phyloP scores from a whole-genome alignment of 2,888 invertebrate genomes.

The Lasioglossum marginatum region DNA sequence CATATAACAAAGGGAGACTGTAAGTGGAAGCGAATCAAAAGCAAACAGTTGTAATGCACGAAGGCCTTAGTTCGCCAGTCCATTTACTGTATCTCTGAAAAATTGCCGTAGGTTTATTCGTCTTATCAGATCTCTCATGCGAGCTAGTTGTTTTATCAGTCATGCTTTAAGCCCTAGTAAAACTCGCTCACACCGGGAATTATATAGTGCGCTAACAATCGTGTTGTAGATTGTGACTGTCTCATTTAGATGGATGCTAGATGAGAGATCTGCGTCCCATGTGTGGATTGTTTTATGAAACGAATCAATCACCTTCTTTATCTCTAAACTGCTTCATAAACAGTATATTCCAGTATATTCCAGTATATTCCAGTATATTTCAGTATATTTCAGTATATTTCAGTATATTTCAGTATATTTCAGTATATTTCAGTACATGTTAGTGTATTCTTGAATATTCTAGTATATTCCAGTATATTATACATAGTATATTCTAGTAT shows the following conservation, averaged over 20 bases:
- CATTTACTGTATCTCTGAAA: constrained; percentile 31
- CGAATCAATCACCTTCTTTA: not conserved
- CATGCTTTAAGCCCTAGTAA: constrained; percentile 29
- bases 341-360: no score
- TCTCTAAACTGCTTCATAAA: not conserved
- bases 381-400: no score
- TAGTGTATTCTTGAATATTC: no score
- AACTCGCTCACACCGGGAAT: constrained; percentile 22
- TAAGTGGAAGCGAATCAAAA: not conserved
- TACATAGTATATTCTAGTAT: no score
- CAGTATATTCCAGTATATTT: no score
- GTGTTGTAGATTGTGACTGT: constrained; percentile 30
- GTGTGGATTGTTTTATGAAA: not conserved
- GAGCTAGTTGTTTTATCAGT: constrained; percentile 37
- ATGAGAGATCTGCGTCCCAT: not conserved
- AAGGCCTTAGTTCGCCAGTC: constrained; percentile 11
- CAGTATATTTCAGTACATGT: no score
- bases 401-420: no score
- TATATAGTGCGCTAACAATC: constrained; percentile 18
- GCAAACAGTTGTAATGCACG: constrained; percentile 11
- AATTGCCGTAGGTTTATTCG: constrained; percentile 31
- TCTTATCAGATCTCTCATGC: constrained; percentile 53
- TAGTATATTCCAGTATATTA: no score
- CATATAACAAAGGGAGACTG: not conserved
- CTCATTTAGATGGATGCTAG: constrained; percentile 25